Conservation (phyloP, 1,140 invertebrate genomes). For the Sminthurides bifidus region DNA sequence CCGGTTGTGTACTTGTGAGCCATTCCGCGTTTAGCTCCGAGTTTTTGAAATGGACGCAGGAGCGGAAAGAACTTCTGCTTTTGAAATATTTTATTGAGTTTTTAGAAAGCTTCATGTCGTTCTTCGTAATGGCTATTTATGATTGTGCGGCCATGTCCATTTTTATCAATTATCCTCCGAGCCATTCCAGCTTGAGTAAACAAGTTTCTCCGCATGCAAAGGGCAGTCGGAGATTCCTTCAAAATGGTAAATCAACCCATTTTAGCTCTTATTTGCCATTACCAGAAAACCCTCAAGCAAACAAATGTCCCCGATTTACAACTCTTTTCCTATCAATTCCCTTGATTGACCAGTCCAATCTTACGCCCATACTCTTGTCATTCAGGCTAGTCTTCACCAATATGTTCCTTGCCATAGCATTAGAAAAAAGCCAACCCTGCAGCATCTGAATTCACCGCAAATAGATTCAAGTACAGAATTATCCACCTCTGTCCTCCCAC, state of each 20-base stretch:
- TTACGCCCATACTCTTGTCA: neutral
- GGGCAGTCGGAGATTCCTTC: neutral
- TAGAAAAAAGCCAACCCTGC: neutral
- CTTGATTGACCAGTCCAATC: neutral
- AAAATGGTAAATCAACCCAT: neutral
- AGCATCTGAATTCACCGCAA: neutral
- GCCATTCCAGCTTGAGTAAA: slow-evolving; percentile 5
- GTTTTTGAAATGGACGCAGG: slow-evolving; percentile 6
- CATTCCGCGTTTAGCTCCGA: slow-evolving; percentile 6
- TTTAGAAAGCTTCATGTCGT: slow-evolving; percentile 11
- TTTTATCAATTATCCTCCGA: slow-evolving; percentile 7
- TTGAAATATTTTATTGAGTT: slow-evolving; percentile 29
- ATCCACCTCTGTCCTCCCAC: neutral
- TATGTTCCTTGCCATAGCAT: neutral
- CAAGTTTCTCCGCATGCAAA: slow-evolving; percentile 2
- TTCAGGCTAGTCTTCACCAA: too few relatives aligned
- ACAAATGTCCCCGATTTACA: neutral
- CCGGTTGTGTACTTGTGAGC: slow-evolving; percentile 1
- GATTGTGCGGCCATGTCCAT: slow-evolving; percentile 4
- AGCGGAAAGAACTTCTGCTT: slow-evolving; percentile 20
- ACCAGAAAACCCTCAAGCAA: neutral
- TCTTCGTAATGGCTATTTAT: slow-evolving; percentile 14
- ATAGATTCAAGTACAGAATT: neutral
- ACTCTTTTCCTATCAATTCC: neutral
- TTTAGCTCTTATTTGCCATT: neutral